phyloP scores from a whole-genome alignment of 2,888 invertebrate genomes.

The Mechanitis mazaeus region DNA sequence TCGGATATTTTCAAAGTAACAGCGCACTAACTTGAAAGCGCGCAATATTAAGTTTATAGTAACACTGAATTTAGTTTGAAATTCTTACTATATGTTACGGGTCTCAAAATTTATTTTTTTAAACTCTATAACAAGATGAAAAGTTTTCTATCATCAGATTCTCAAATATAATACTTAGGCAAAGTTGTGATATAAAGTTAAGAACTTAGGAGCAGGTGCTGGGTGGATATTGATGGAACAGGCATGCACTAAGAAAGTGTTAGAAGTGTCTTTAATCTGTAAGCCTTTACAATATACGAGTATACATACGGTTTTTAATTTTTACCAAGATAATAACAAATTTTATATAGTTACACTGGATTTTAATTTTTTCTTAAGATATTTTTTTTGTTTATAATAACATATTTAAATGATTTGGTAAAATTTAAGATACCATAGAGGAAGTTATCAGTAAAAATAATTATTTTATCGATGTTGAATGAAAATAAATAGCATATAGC shows the following conservation, averaged over 20 bases:
- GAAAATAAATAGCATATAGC: too few species aligned
- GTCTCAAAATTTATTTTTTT: slow-evolving; percentile 44
- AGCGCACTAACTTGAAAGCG: slow-evolving; percentile 41
- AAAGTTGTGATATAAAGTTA: slow-evolving; percentile 63
- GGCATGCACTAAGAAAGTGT: slow-evolving; percentile 44
- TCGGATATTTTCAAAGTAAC: slow-evolving; percentile 51
- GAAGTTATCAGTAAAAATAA: too few species aligned
- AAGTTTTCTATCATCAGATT: slow-evolving; percentile 60
- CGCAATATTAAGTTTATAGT: slow-evolving; percentile 31
- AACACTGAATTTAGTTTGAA: slow-evolving; percentile 33
- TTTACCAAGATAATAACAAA: too few species aligned
- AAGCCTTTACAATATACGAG: slow-evolving; percentile 12
- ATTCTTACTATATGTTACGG: slow-evolving; percentile 42
- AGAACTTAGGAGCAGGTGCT: slow-evolving; percentile 59
- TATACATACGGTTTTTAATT: too few species aligned
- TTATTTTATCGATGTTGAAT: too few species aligned
- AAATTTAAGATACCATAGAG: too few species aligned
- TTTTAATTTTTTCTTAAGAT: too few species aligned
- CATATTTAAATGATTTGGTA: too few species aligned
- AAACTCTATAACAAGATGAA: slow-evolving; percentile 45
- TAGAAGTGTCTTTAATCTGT: slow-evolving; percentile 31
- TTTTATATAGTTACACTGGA: too few species aligned
- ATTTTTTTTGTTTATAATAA: too few species aligned
- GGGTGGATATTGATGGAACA: slow-evolving; percentile 52
- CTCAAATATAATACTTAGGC: slow-evolving; percentile 65